Evolutionary conservation across 2,888 invertebrate genomes (phyloP), one percentile per base, ranked within the genome.

Genomic region (Dryobotodes eremita): DNA sequence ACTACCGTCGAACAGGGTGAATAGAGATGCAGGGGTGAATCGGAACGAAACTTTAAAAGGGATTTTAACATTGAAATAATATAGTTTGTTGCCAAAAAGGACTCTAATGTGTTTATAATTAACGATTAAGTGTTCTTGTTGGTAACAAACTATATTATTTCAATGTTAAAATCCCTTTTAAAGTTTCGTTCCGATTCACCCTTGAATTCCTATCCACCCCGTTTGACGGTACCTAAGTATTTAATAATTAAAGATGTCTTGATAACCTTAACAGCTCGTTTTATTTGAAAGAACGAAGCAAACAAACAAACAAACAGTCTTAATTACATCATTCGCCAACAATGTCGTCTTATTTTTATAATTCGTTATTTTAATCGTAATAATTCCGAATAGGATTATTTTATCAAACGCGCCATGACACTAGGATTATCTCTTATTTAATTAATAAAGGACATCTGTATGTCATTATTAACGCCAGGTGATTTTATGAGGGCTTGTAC

Each of bases 361-460:
- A 69, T 64, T 42, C 65, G 7, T 75, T 71, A 73, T 71, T 59
- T 55, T 69, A 68, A 75, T 57, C 57, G 62, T 46, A 73, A 62
- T 46, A 73, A 62, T 42, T 53, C 42, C 46, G n/a, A 71, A 71
- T 68, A 61, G 66, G 61, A 79, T 86, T 73, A 85, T 86, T 70
- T 75, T 86, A 83, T 85, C 66, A 83, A 57, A 65, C 23, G 50
- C 65, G 42, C 70, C 75, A 71, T 80, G 80, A 83, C 86, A 79
- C 75, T 23, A 57, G 80, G 71, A 85, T 86, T 71, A 85, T 86
- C 75, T 68, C 76, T 61, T 68, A 26, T 74, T 85, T 86, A 85
- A 85, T 85, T 85, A 83, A 76, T 84, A 86, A 70, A 77, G 10
- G 61, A 75, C 85, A 84, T 86, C 77, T 86, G 80, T 84, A 48